These are phyloP conservation scores for Nomia melanderi DNA, from an alignment of 1,140 invertebrate species.

Conservation along the genomic window DNA sequence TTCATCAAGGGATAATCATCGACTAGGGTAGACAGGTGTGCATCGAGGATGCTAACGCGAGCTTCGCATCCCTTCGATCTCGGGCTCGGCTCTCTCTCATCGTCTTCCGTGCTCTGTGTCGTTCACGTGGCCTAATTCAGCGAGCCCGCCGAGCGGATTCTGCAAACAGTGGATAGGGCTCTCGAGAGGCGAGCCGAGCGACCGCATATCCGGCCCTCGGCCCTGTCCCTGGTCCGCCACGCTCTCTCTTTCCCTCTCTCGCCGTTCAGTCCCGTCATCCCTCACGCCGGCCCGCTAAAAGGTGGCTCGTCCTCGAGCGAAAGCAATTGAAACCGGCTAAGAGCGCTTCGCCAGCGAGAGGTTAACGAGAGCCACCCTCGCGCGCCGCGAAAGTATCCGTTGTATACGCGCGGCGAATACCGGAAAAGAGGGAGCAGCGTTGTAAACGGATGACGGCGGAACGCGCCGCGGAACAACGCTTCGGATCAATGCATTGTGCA, in stretches of 20 bases:
- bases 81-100: too few relatives aligned
- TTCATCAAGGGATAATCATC: too few relatives aligned
- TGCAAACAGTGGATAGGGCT: constrained; percentile 58
- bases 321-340: constrained; percentile 63
- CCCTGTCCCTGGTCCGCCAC: not conserved
- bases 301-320: constrained; percentile 58
- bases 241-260: too few relatives aligned
- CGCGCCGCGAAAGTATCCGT: constrained; percentile 22
- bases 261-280: too few relatives aligned
- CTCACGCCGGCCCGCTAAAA: constrained; percentile 46
- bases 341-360: constrained; percentile 61
- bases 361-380: constrained; percentile 63
- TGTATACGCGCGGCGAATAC: not conserved
- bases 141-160: too few relatives aligned
- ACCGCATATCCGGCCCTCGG: constrained; percentile 36
- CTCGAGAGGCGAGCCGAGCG: constrained; percentile 31
- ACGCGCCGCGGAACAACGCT: too few relatives aligned
- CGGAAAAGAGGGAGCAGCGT: not conserved
- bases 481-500: too few relatives aligned
- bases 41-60: too few relatives aligned
- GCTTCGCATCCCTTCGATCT: too few relatives aligned
- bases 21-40: too few relatives aligned
- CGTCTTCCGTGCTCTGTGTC: too few relatives aligned
- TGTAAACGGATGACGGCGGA: not conserved
- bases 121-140: too few relatives aligned